phyloP scores from a whole-genome alignment of 2,113 vertebrate species.

The Rhabdomys dilectus region DNA sequence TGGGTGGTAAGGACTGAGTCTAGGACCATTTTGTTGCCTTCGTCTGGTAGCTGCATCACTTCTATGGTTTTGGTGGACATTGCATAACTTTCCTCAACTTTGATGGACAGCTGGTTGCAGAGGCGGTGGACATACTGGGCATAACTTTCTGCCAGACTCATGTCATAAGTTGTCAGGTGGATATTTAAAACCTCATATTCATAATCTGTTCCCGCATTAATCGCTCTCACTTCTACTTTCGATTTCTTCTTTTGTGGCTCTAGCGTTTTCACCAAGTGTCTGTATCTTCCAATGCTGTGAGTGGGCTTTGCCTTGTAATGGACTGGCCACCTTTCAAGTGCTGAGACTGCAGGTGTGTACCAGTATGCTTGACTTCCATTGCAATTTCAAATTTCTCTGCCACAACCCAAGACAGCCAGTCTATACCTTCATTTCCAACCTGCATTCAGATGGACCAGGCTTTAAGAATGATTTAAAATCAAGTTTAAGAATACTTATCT shows the following conservation, averaged over 20 bases:
- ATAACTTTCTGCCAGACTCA: constrained; percentile 93
- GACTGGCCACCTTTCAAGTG: no score
- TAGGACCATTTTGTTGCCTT: constrained; percentile 90
- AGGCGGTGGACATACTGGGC: constrained; percentile 92
- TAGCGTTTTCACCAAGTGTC: no score
- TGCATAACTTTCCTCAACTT: constrained; percentile 92
- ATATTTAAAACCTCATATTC: constrained; percentile 93
- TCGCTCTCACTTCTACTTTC: constrained; percentile 87
- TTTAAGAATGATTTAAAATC: constrained; percentile 71
- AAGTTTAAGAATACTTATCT: constrained; percentile 97
- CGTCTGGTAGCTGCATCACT: constrained; percentile 89
- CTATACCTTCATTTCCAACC: not conserved
- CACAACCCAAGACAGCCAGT: no score
- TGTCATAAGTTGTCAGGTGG: constrained; percentile 92
- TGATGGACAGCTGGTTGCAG: constrained; percentile 91
- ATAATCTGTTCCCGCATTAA: constrained; percentile 85
- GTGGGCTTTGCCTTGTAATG: no score
- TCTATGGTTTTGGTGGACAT: constrained; percentile 93
- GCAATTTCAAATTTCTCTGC: not conserved
- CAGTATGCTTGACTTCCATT: not conserved
- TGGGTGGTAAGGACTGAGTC: constrained; percentile 93
- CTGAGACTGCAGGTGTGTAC: not conserved
- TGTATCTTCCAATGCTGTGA: no score
- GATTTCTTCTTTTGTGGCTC: constrained; percentile 91
- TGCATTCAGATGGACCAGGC: constrained; percentile 94